These are phyloP conservation scores for Gryllus longicercus DNA, from an alignment of 2,888 invertebrate species.

Conservation along the genomic window DNA sequence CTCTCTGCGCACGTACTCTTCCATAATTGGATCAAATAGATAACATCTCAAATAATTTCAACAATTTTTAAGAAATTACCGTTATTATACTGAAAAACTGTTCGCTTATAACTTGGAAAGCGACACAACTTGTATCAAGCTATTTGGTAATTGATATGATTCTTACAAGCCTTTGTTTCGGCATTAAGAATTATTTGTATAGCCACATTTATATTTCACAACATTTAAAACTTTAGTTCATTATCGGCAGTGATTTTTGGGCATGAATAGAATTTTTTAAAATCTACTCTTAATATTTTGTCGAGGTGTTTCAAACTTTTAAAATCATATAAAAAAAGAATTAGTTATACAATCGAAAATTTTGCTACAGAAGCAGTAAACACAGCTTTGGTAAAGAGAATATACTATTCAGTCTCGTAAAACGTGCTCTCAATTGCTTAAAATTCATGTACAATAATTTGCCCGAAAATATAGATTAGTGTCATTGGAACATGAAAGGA, in stretches of 20 bases:
- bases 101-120: background rate
- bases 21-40: conserved; percentile 19
- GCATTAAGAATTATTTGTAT: background rate
- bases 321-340: background rate
- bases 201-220: conserved; percentile 3
- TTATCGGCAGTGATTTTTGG: background rate
- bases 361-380: background rate
- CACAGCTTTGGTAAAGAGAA: background rate
- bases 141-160: background rate
- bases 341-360: background rate
- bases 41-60: background rate
- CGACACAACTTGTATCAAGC: background rate
- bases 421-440: background rate
- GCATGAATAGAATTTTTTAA: background rate
- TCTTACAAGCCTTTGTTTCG: conserved; percentile 21
- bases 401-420: background rate
- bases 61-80: conserved; percentile 18
- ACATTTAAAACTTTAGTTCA: background rate
- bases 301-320: background rate
- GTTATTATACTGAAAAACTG: background rate
- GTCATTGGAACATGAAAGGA: background rate
- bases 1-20: conserved; percentile 4
- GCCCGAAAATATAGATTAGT: background rate
- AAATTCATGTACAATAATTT: background rate
- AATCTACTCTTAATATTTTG: background rate